Base-by-base conservation (phyloP, 1,140 invertebrate species). In the Adoxophyes honmai region DNA sequence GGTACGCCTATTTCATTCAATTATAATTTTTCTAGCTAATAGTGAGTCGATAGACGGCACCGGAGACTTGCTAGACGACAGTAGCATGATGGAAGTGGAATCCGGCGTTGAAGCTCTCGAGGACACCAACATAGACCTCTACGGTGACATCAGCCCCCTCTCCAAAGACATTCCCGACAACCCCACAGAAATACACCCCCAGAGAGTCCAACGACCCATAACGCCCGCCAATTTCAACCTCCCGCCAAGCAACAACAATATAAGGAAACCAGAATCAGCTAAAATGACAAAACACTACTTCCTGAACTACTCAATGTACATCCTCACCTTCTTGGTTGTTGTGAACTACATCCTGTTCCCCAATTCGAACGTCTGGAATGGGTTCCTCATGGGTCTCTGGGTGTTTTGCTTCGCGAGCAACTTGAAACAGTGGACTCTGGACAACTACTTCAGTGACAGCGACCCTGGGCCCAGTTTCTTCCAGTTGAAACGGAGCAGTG, bases 71-170 rank as follows among this genome's bases (percentile, higher is more conserved):
- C 53, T 75, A 44, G 74, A 75, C 57, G 81, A 87, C 16, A 77
- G 59, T 42, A 62, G 59, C 28, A 68, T 78, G 36, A 53, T 87
- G 62, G 89, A 90, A 62, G 83, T 89, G 4, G 89, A 90, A 67
- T 90, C 89, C 8, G 89, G 89, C 8, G 68, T 89, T n/a, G 89
- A 89, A 57, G 89, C 88, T 4, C 57, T 90, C 34, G 89, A 90
- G 68, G 85, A 89, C 35, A 81, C 65, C 2, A 57, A 59, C 39
- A 77, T 88, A 14, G 85, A 88, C 35, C 75, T 71, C 0, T 82
- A 78, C 36, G 74, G 75, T 1, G 78, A 78, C 42, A 65, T 80
- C 13, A 68, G 71, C 9, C 68, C 68, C 7, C 4, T 69, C 18
- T 68, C 76, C n/a, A 62, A 51, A 5, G 64, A 70, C n/a, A 35